Evolutionary conservation across 2,113 vertebrate genomes (phyloP).

Genomic region (Pomatostomus ruficeps): DNA sequence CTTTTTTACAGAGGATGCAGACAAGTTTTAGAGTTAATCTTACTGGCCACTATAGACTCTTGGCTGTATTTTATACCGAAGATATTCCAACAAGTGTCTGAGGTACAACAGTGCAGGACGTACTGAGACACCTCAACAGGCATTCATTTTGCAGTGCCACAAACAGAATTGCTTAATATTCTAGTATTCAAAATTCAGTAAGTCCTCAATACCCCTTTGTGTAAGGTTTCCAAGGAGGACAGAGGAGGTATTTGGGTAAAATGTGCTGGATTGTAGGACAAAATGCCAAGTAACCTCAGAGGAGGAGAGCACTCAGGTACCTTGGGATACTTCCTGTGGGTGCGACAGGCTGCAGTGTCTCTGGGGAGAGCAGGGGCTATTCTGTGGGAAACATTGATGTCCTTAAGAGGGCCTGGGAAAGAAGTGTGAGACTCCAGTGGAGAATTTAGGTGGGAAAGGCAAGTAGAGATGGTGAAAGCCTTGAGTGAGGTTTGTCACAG

Average conservation of each 20-base stretch:
- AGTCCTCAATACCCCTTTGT: background rate
- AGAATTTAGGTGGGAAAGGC: background rate
- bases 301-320: rapidly evolving
- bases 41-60: background rate
- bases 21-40: background rate
- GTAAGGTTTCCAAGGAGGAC: background rate
- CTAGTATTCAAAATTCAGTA: background rate
- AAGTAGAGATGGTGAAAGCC: background rate
- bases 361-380: background rate
- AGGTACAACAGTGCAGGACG: background rate
- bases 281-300: background rate
- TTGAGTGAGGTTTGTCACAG: background rate
- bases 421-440: background rate
- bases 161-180: background rate
- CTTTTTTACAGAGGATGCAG: background rate
- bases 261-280: background rate
- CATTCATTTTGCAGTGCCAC: background rate
- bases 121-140: rapidly evolving
- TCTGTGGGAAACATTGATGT: background rate
- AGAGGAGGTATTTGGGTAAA: background rate
- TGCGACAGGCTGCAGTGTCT: rapidly evolving
- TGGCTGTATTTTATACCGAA: background rate
- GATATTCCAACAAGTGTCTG: background rate
- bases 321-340: background rate
- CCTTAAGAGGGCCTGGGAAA: background rate